A percentile compares a stretch with the other conserved stretches of the same genome.
These are phyloP conservation scores for Coleophora deauratella DNA, from an alignment of 2,888 invertebrate genomes.

Conservation along the genomic window DNA sequence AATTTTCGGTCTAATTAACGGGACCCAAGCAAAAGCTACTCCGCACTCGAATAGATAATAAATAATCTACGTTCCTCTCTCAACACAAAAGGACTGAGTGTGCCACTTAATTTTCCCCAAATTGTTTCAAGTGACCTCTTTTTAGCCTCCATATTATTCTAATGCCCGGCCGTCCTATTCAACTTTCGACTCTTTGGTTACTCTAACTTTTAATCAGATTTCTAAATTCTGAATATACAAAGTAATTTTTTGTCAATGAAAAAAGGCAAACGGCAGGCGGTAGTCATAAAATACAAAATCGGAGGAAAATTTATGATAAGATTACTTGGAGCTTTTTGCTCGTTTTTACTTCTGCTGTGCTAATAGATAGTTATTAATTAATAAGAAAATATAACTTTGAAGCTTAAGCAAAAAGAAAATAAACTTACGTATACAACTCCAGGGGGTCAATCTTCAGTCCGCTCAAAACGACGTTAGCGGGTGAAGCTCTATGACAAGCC, in stretches of 20 bases:
- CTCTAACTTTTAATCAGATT: conserved; percentile 10
- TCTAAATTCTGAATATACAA: not conserved
- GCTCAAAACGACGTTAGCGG: conserved; percentile 48
- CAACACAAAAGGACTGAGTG: not conserved
- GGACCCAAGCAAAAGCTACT: too few species aligned
- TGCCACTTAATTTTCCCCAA: conserved; percentile 1
- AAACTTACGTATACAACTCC: conserved; percentile 56
- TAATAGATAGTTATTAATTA: too few species aligned
- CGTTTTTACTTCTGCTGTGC: too few species aligned
- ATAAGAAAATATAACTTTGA: too few species aligned
- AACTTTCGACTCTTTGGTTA: conserved; percentile 7
- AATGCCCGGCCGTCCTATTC: conserved; percentile 1
- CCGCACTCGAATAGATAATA: too few species aligned
- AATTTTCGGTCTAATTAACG: too few species aligned
- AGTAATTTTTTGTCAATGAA: too few species aligned
- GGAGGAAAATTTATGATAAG: too few species aligned
- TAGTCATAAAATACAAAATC: too few species aligned
- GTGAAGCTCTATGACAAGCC: conserved; percentile 57
- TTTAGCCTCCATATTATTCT: conserved; percentile 8
- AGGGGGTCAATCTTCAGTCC: conserved; percentile 56
- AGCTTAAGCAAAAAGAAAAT: not conserved
- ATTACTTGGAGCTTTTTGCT: too few species aligned
- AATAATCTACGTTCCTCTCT: too few species aligned
- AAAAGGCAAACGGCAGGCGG: too few species aligned
- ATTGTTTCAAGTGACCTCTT: conserved; percentile 8